Evolutionary conservation across 2,888 invertebrate genomes (phyloP), one percentile per base, ranked within the genome.

Genomic region (Branchellion lobata): DNA sequence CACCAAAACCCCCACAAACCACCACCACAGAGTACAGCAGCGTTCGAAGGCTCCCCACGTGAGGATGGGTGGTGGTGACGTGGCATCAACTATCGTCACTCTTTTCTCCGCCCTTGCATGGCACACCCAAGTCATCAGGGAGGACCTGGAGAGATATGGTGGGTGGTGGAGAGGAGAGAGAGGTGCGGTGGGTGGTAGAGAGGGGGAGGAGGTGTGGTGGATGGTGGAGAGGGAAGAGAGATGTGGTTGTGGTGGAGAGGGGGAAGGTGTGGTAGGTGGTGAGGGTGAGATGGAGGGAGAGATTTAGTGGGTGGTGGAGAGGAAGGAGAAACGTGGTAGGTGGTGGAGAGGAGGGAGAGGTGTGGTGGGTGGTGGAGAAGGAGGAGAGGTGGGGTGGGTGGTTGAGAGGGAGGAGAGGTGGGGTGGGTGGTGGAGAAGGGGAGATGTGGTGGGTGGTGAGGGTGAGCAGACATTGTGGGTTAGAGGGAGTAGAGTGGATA

Each of bases 101-200:
- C 84, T 86, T 24, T 87, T 87, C 84, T 83, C 85, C 61, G 86
- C 87, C 18, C 83, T 87, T 1, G 82, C 86, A 29, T 87, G 87
- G 86, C 87, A 87, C 81, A 86, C 86, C 14, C 87, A 87, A 81
- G 84, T 84, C 73, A 84, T 87, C 5, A 81, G 87, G 77, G 86
- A 87, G 75, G 86, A 87, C 53, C 78, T 86, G 8, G 84, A 84
- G 29, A 86, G 85, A 83, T 86, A 84, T 82, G 81, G 86, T 86
- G 27, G 18, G 71, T 51, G 33, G 27, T 53, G 47, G 51, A 14
- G 47, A 24, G 31, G 33, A 29, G 14, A 27, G 27, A 18, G 33
- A 21, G 3, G 34, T 34, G 36, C 40, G n/a, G 14, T 73, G 40
- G n/a, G 34, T 34, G 24, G 33, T 27, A 11, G 34, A 27, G 24